Evolutionary conservation across 2,797 vertebrate genomes (phyloP).

Genomic region (Cheirogaleus major): DNA sequence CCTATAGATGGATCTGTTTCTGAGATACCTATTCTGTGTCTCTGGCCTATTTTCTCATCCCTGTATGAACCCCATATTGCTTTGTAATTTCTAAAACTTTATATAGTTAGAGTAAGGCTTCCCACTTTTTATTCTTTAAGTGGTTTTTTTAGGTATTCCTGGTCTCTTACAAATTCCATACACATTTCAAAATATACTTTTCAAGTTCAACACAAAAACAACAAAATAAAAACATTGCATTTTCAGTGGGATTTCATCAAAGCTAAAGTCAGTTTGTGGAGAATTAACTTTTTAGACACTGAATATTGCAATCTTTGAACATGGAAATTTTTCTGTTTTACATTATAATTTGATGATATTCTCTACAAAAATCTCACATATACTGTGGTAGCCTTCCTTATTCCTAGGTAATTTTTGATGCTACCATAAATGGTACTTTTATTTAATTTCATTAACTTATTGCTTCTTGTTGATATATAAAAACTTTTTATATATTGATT

Average conservation of each 20-base stretch:
- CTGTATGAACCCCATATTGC: not conserved
- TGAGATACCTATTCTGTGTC: not conserved
- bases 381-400: not conserved
- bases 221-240: not conserved
- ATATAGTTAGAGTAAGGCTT: not conserved
- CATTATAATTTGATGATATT: not conserved
- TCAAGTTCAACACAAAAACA: not conserved
- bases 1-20: not conserved
- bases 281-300: not conserved
- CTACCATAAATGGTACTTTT: not conserved
- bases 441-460: not conserved
- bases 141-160: not conserved
- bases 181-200: not conserved
- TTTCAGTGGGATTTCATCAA: not conserved
- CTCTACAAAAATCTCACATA: not conserved
- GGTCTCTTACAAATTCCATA: not conserved
- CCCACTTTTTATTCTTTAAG: not conserved
- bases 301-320: not conserved
- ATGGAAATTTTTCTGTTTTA: not conserved
- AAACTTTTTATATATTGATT: not conserved
- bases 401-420: not conserved
- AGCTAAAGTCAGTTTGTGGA: not conserved
- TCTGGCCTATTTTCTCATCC: not conserved
- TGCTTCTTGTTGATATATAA: not conserved
- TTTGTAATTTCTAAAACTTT: not conserved